A percentile compares a stretch with the other conserved stretches of the same genome.
These are phyloP conservation scores for Poecilia picta DNA, from an alignment of 2,797 vertebrate species.

Conservation along the genomic window DNA sequence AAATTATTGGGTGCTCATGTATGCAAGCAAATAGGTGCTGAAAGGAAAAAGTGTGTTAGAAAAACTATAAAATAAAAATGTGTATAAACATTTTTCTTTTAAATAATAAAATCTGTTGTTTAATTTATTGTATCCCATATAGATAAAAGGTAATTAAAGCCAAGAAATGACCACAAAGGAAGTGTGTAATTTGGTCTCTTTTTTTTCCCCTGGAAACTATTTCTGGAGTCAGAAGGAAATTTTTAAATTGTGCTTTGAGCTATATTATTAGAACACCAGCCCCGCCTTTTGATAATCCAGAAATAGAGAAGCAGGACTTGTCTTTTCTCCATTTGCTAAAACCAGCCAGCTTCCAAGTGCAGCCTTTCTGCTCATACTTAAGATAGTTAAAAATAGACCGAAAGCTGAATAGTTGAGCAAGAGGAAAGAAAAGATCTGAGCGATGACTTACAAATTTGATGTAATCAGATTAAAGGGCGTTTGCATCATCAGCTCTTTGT, in stretches of 20 bases:
- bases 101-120: conserved; percentile 9
- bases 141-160: conserved; percentile 35
- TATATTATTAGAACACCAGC: conserved; percentile 70
- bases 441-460: conserved; percentile 69
- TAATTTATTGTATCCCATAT: conserved; percentile 16
- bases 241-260: conserved; percentile 64
- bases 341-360: conserved; percentile 58
- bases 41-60: background rate
- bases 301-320: conserved; percentile 68
- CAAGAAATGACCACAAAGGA: conserved; percentile 16
- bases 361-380: conserved; percentile 66
- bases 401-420: conserved; percentile 56
- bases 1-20: background rate
- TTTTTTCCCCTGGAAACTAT: conserved; percentile 47
- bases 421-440: conserved; percentile 52
- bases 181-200: conserved; percentile 43
- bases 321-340: conserved; percentile 60
- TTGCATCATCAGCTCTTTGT: conserved; percentile 44
- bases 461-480: conserved; percentile 68
- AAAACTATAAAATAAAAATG: background rate
- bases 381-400: conserved; percentile 80
- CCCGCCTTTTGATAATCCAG: conserved; percentile 67
- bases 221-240: conserved; percentile 63
- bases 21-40: background rate
- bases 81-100: background rate